Conservation (phyloP, 2,888 invertebrate species). For the Agrotis ipsilon region DNA sequence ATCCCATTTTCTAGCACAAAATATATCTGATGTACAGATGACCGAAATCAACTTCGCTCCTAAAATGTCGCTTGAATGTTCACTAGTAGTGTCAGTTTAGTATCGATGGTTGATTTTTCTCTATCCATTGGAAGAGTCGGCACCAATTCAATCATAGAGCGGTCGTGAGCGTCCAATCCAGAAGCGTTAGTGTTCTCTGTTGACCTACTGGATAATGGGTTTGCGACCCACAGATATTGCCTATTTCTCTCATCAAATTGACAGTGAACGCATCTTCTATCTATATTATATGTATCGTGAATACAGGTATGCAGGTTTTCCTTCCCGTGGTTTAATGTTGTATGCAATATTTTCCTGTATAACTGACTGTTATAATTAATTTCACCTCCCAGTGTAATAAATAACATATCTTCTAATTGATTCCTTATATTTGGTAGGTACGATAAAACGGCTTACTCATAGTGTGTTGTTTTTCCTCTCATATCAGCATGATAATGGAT, state of each 20-base stretch:
- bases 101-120: slow-evolving; percentile 42
- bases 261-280: slow-evolving; percentile 23
- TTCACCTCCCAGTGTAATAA: slow-evolving; percentile 2
- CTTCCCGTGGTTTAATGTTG: slow-evolving; percentile 9
- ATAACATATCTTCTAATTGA: slow-evolving; percentile 40
- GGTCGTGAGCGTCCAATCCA: slow-evolving; percentile 51
- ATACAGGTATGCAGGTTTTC: not conserved
- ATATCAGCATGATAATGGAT: slow-evolving; percentile 42
- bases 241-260: slow-evolving; percentile 56
- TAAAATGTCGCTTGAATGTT: slow-evolving; percentile 26
- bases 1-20: not conserved
- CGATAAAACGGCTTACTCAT: slow-evolving; percentile 34
- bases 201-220: slow-evolving; percentile 64
- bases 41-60: slow-evolving; percentile 1
- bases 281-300: slow-evolving; percentile 1
- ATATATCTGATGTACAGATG: not conserved
- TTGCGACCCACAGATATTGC: slow-evolving; percentile 59
- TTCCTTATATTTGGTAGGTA: slow-evolving; percentile 37
- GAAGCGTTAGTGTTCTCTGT: slow-evolving; percentile 59
- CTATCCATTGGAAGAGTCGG: slow-evolving; percentile 44
- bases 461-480: slow-evolving; percentile 35
- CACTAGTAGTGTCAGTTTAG: slow-evolving; percentile 22
- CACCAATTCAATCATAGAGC: slow-evolving; percentile 62
- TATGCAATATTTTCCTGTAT: not conserved
- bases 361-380: slow-evolving; percentile 1